Base-by-base conservation (phyloP, 2,888 invertebrate species). In the Choreutis nemorana region DNA sequence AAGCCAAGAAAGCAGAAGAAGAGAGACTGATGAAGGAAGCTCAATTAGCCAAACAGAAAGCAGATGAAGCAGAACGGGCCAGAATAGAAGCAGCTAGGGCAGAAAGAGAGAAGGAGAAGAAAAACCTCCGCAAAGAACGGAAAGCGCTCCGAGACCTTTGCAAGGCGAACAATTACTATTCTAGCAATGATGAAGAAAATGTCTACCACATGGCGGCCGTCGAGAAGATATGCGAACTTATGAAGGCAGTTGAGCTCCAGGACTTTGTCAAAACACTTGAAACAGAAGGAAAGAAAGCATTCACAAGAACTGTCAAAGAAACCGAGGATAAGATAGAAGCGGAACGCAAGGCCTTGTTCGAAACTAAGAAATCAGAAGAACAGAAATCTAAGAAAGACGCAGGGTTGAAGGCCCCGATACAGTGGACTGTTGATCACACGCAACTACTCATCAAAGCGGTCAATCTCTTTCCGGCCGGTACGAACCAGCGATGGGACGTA, bases 401-500 rank as follows among this genome's bases (percentile, higher is more conserved):
- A 3, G 65, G 65, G 3, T 46, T 78, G 8, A 81, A 75, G 44
- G 63, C 71, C 2, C 75, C 82, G 0, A 78, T 83, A 7, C 83
- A 81, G 32, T 99, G 99, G 99, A 83, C 83, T 8, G 85, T 86
- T 28, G 91, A 90, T 35, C 93, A 95, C 60, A 81, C 94, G 11
- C 93, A 94, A 54, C 75, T 94, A 25, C 82, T 99, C 2, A 95
- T 98, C 29, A 99, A 99, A 68, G 97, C 96, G 11, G 97, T 98
- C 0, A 98, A 98, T 70, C 68, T 98, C 3, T 99, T 97, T 62
- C 99, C 99, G 0, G 97, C 97, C 4, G 99, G 77, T 7, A 99
- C 98, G 0, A 90, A 89, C 51, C 91, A 94, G 55, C 83, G 95
- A 49, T 91, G 92, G 92, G 94, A 96, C 26, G 94, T 97, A 0